A percentile compares a stretch with the other conserved stretches of the same genome.
These are phyloP conservation scores for Aromia moschata DNA, from an alignment of 2,888 invertebrate genomes.

Conservation along the genomic window DNA sequence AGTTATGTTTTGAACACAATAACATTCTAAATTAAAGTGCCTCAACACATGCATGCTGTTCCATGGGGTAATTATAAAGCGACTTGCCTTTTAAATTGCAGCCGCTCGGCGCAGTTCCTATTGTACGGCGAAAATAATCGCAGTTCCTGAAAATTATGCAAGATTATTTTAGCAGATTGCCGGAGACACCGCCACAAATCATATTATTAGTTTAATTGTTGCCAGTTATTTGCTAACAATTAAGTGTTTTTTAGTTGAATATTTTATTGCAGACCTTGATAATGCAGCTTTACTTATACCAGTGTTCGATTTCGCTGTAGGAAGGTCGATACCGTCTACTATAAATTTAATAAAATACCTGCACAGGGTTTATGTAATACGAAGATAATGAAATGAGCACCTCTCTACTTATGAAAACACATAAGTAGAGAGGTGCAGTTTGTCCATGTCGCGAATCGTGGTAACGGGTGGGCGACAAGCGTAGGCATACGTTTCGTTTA, in stretches of 20 bases:
- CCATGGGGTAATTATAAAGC: conserved; percentile 44
- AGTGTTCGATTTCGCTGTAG: no score
- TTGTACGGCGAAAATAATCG: conserved; percentile 39
- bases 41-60: conserved; percentile 43
- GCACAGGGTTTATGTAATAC: no score
- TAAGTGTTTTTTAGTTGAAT: background rate
- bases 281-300: no score
- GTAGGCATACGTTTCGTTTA: no score
- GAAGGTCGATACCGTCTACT: background rate
- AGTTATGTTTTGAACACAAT: conserved; percentile 58
- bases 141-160: conserved; percentile 42
- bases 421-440: no score
- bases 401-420: no score
- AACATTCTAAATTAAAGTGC: conserved; percentile 53
- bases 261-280: background rate
- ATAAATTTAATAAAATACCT: no score
- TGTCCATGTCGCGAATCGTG: no score
- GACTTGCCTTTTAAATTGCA: conserved; percentile 39
- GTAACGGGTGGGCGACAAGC: no score
- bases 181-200: conserved; percentile 31
- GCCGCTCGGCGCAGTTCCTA: conserved; percentile 41
- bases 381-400: no score
- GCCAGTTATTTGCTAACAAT: conserved; percentile 17
- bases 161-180: conserved; percentile 39
- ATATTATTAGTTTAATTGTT: conserved; percentile 31